Percentiles rank a stretch among this genome's conserved stretches.
These are phyloP conservation scores for Sylvia borin DNA, from an alignment of 2,797 vertebrate species.

Conservation along the genomic window DNA sequence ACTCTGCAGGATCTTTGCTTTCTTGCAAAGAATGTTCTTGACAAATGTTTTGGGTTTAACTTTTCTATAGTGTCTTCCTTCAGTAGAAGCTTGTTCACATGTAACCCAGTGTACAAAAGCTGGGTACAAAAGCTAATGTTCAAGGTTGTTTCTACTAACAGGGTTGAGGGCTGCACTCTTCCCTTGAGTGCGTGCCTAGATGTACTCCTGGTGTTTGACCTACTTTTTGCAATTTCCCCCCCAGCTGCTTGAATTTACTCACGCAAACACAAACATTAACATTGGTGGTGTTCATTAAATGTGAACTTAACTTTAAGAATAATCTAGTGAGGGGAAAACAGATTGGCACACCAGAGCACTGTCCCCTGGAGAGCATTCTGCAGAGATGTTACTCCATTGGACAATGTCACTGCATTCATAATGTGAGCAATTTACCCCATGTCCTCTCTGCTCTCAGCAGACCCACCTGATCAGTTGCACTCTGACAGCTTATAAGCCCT, in stretches of 20 bases:
- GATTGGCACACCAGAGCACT: background rate
- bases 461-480: background rate
- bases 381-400: background rate
- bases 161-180: background rate
- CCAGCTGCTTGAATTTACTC: background rate
- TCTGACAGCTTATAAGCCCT: background rate
- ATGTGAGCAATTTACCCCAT: background rate
- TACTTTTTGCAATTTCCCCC: background rate
- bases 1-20: background rate
- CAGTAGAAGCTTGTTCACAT: background rate
- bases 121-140: background rate
- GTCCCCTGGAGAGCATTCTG: background rate
- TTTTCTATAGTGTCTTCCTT: background rate
- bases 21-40: background rate
- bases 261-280: background rate
- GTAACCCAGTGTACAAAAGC: background rate
- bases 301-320: background rate
- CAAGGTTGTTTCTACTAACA: background rate
- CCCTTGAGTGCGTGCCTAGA: background rate
- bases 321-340: background rate
- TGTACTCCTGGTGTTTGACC: background rate
- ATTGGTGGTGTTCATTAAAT: background rate
- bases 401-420: rapidly evolving
- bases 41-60: background rate
- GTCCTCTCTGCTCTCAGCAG: background rate